phyloP scores from a whole-genome alignment of 2,113 vertebrate genomes.

The Ptilonorhynchus violaceus region DNA sequence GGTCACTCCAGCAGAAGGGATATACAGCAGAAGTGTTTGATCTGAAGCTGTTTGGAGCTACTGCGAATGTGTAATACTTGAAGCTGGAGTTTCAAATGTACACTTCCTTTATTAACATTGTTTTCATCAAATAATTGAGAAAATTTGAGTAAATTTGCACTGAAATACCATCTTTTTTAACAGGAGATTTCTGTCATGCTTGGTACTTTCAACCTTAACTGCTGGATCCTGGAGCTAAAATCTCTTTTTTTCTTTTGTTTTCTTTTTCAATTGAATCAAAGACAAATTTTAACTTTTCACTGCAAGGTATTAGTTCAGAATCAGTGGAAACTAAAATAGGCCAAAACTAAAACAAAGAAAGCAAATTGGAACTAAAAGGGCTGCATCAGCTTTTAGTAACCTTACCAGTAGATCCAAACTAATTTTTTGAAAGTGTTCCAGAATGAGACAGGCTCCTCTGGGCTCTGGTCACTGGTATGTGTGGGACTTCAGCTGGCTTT shows the following conservation, averaged over 20 bases:
- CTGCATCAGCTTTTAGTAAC: neutral
- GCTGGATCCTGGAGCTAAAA: neutral
- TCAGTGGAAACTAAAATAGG: neutral
- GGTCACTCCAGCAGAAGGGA: neutral
- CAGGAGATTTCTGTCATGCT: neutral
- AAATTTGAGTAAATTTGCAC: neutral
- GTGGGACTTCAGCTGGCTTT: neutral
- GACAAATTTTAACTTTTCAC: neutral
- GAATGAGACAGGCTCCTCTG: neutral
- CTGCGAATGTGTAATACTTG: neutral
- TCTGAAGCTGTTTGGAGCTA: neutral
- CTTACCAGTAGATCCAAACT: neutral
- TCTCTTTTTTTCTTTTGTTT: neutral
- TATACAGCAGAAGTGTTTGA: neutral
- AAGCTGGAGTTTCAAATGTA: neutral
- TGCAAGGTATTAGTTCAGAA: neutral
- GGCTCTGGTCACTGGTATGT: neutral
- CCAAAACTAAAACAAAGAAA: neutral
- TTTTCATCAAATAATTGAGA: neutral
- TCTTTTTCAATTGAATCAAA: neutral
- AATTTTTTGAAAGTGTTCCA: neutral
- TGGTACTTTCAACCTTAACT: neutral
- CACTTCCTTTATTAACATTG: neutral
- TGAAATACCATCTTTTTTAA: neutral
- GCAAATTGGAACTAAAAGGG: neutral